Evolutionary conservation across 1,140 invertebrate species (phyloP), one percentile per base, ranked within the genome.

Genomic region (Lethocerus indicus): DNA sequence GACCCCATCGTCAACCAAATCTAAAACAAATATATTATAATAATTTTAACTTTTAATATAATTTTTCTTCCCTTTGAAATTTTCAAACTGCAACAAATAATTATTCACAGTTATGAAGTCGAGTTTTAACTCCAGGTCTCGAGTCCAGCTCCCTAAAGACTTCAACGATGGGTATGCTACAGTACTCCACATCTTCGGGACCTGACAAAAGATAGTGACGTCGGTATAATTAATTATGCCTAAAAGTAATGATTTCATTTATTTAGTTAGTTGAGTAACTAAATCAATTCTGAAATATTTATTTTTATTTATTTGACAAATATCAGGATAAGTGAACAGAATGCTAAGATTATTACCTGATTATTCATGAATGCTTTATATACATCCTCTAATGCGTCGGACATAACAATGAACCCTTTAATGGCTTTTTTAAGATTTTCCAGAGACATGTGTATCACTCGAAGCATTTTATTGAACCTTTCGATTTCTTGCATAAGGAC

Each of bases 151-250:
- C 29, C 75, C 79, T 6, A 93, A 67, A 35, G 75, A 75, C 66
- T 92, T 92, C 37, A 90, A 66, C 0, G 87, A 91, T 36, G 87
- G 84, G 63, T 91, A 93, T 1, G 84, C 76, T 35, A 76, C 76
- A 12, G 70, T 72, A n/a, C 76, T 72, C 88, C 88, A 93, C 65
- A 86, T 67, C 29, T 72, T 66, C 0, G 87, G 88, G 21, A 90
- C 81, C 72, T 76, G 55, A 25, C 57, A 54, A 42, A 49, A 20
- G 16, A 49, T 27, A 12, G 21, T n/a, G n/a, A n/a, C n/a, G n/a
- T n/a, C n/a, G n/a, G n/a, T n/a, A n/a, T n/a, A n/a, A n/a, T n/a
- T n/a, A n/a, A n/a, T n/a, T n/a, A n/a, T n/a, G n/a, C n/a, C n/a
- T n/a, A n/a, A n/a, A n/a, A n/a, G n/a, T n/a, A n/a, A n/a, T n/a